Percentiles rank a stretch among this genome's conserved stretches.
phyloP scores from a whole-genome alignment of 1,140 invertebrate species.

The Archivesica marissinica region DNA sequence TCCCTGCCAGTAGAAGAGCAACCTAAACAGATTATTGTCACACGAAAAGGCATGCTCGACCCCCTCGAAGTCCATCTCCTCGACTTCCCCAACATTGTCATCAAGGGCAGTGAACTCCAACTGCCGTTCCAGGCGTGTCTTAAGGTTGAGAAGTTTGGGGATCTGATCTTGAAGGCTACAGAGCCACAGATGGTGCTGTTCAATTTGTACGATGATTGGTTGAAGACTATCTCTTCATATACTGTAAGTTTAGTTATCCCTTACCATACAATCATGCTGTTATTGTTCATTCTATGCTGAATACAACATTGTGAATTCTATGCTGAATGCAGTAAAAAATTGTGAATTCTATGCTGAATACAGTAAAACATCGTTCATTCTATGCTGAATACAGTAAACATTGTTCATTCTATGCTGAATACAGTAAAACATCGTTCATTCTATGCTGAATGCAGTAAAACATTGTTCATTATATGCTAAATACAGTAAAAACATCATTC shows the following conservation, averaged over 20 bases:
- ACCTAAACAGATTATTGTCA: constrained; percentile 99
- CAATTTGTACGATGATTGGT: constrained; percentile 99
- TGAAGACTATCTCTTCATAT: constrained; percentile 89
- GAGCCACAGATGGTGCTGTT: constrained; percentile 99
- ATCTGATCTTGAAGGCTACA: constrained; percentile 99
- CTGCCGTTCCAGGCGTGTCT: constrained; percentile 99
- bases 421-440: too few relatives aligned
- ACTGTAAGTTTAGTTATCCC: constrained; percentile 82
- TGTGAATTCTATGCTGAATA: too few relatives aligned
- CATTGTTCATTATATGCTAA: too few relatives aligned
- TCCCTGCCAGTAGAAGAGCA: constrained; percentile 99
- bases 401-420: too few relatives aligned
- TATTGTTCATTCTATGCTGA: too few relatives aligned
- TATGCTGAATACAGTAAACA: too few relatives aligned
- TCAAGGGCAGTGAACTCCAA: constrained; percentile 99
- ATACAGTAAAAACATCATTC: too few relatives aligned
- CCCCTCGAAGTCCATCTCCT: constrained; percentile 98
- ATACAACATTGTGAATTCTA: too few relatives aligned
- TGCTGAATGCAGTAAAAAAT: too few relatives aligned
- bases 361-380: too few relatives aligned
- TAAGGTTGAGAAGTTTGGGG: constrained; percentile 99
- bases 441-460: too few relatives aligned
- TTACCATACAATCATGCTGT: too few relatives aligned
- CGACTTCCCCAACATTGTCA: constrained; percentile 99
- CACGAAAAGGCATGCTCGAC: constrained; percentile 96